Conservation (phyloP, 2,888 invertebrate species). For the Lutraria lutraria region DNA sequence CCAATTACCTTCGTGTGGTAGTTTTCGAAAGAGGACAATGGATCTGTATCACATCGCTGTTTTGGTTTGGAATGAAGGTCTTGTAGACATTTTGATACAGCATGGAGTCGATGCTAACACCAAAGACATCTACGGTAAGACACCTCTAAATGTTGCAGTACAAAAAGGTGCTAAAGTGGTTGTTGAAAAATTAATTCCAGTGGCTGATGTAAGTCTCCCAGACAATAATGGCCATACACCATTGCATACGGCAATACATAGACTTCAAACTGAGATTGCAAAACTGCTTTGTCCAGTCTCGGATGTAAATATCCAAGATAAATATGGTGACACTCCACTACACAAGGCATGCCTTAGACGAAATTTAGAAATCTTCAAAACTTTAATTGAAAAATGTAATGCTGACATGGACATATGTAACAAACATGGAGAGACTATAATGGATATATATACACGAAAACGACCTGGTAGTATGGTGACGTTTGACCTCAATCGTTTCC, state of each 20-base stretch:
- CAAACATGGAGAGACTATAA: background rate
- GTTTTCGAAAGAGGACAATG: background rate
- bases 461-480: background rate
- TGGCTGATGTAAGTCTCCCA: background rate
- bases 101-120: background rate
- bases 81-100: background rate
- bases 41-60: background rate
- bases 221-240: slow-evolving; percentile 36
- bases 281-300: background rate
- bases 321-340: slow-evolving; percentile 32
- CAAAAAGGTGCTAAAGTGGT: background rate
- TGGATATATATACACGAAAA: background rate
- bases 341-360: slow-evolving; percentile 14
- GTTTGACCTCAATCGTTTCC: background rate
- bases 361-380: slow-evolving; percentile 14
- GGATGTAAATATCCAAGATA: slow-evolving; percentile 2
- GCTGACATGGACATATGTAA: slow-evolving; percentile 17
- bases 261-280: background rate
- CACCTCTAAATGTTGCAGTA: background rate
- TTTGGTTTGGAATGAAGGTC: background rate
- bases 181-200: background rate
- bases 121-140: background rate
- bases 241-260: slow-evolving; percentile 42
- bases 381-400: background rate
- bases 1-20: slow-evolving; percentile 21